Percentiles rank a stretch among this genome's conserved stretches.
These are phyloP conservation scores for Boleophthalmus pectinirostris DNA, from an alignment of 2,113 vertebrate genomes.

Conservation along the genomic window DNA sequence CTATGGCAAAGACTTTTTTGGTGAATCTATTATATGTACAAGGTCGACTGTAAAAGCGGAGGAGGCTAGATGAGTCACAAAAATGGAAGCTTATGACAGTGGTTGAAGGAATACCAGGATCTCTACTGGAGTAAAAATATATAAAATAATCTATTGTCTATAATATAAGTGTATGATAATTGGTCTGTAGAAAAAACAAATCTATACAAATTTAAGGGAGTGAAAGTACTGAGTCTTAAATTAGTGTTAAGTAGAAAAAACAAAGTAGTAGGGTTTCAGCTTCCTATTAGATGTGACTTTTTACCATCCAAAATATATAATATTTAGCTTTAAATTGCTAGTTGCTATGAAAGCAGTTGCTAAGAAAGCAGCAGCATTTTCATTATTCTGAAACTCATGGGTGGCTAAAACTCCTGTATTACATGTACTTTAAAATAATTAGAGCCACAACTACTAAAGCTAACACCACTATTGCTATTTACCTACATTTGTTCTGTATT, in stretches of 20 bases:
- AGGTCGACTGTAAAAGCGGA: constrained; percentile 4
- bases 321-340: no score
- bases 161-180: neutral
- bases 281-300: no score
- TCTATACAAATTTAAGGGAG: neutral
- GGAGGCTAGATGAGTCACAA: constrained; percentile 45
- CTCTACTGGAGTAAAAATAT: neutral
- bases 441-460: neutral
- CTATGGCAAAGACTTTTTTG: constrained; percentile 18
- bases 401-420: neutral
- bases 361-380: no score
- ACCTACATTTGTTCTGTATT: no score
- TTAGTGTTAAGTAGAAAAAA: neutral
- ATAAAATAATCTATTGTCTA: neutral
- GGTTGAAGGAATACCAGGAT: neutral
- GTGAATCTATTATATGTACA: neutral
- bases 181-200: neutral
- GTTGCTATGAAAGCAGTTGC: no score
- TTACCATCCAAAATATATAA: no score
- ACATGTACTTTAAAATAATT: neutral
- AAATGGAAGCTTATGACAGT: constrained; percentile 25
- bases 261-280: no score
- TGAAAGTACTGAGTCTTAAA: neutral
- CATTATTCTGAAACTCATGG: no score
- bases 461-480: no score